A percentile compares a stretch with the other conserved stretches of the same genome.
phyloP scores from a whole-genome alignment of 2,797 vertebrate species.

The Phyllotis vaccarum region DNA sequence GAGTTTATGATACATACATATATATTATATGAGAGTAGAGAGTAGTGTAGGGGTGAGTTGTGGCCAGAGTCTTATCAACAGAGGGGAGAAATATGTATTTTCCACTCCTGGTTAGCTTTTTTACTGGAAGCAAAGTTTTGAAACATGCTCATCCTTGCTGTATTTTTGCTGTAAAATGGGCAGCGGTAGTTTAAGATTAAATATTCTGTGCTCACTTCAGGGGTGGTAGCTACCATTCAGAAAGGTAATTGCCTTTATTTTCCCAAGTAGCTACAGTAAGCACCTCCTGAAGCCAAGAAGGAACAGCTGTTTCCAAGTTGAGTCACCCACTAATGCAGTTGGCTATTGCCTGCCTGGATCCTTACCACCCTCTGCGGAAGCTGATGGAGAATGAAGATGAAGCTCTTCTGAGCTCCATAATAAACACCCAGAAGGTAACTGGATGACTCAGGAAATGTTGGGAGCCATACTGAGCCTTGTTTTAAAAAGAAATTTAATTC shows the following conservation, averaged over 20 bases:
- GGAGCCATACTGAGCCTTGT: background rate
- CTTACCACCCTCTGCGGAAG: background rate
- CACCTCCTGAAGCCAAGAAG: conserved; percentile 24
- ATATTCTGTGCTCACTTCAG: background rate
- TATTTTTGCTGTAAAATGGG: background rate
- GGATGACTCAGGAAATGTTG: background rate
- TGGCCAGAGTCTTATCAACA: background rate
- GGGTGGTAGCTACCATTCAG: background rate
- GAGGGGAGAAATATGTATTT: background rate
- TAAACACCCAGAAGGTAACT: background rate
- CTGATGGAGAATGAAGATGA: background rate
- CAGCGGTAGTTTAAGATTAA: background rate
- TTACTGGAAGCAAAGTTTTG: background rate
- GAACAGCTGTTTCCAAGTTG: background rate
- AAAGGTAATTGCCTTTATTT: background rate
- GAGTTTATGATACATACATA: background rate
- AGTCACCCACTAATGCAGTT: background rate
- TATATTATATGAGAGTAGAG: no score
- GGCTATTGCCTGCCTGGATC: background rate
- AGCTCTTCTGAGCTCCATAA: background rate
- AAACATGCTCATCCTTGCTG: background rate
- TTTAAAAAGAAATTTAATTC: background rate
- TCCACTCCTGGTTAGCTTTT: background rate
- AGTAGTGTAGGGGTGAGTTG: background rate
- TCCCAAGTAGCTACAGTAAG: background rate